These are phyloP conservation scores for Agelaius tricolor DNA, from an alignment of 2,113 vertebrate species.

Conservation along the genomic window DNA sequence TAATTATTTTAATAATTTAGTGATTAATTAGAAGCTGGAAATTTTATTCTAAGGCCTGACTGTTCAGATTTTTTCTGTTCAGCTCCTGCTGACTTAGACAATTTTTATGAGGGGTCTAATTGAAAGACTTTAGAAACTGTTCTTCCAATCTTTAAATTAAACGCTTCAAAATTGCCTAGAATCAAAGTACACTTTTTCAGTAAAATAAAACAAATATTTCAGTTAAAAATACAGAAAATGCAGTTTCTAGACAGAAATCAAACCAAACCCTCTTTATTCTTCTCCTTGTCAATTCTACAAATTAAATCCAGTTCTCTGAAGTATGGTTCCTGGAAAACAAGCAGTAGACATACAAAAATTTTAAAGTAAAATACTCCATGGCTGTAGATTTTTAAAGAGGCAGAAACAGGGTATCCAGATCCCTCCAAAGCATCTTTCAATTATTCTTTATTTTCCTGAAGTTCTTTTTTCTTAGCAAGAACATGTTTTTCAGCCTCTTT, in stretches of 20 bases:
- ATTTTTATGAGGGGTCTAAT: neutral
- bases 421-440: neutral
- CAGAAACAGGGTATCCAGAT: neutral
- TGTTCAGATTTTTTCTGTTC: neutral
- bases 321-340: neutral
- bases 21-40: neutral
- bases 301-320: neutral
- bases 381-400: neutral
- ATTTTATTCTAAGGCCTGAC: neutral
- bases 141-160: neutral
- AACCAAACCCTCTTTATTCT: neutral
- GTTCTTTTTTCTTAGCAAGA: neutral
- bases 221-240: neutral
- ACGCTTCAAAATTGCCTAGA: neutral
- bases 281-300: neutral
- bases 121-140: neutral
- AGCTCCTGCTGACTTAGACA: neutral
- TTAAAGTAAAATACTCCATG: neutral
- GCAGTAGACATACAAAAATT: neutral
- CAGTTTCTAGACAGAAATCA: neutral
- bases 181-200: neutral
- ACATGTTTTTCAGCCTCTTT: neutral
- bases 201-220: neutral
- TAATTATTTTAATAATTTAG: constrained; percentile 3
- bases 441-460: neutral